phyloP scores from a whole-genome alignment of 2,888 invertebrate genomes.

The Andrena praecox region DNA sequence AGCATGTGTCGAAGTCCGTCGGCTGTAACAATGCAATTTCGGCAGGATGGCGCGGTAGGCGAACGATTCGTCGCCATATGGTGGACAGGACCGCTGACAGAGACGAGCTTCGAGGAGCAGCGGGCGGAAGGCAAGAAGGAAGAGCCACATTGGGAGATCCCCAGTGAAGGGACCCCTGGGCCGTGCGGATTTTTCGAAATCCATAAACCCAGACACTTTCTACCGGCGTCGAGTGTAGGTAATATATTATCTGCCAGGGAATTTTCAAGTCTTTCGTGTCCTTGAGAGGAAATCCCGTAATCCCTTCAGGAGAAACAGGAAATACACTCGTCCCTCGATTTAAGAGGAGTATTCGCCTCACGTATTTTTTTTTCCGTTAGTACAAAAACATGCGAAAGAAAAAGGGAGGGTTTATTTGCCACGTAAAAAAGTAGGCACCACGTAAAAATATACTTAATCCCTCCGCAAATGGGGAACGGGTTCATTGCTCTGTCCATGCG shows the following conservation, averaged over 20 bases:
- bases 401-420: too few relatives aligned
- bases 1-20: constrained; percentile 63
- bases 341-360: too few relatives aligned
- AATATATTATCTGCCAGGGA: not conserved
- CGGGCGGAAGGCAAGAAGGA: constrained; percentile 10
- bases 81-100: constrained; percentile 57
- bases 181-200: not conserved
- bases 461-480: too few relatives aligned
- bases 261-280: not conserved
- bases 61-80: constrained; percentile 64
- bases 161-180: not conserved
- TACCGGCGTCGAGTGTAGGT: not conserved
- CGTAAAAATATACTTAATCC: too few relatives aligned
- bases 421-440: too few relatives aligned
- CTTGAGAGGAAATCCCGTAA: too few relatives aligned
- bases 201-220: not conserved
- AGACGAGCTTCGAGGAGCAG: constrained; percentile 19
- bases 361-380: too few relatives aligned
- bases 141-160: constrained; percentile 8
- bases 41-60: constrained; percentile 43
- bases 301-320: too few relatives aligned
- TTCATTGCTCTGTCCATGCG: too few relatives aligned
- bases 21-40: constrained; percentile 69
- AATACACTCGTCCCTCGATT: too few relatives aligned
- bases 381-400: too few relatives aligned